Evolutionary conservation across 2,888 invertebrate genomes (phyloP), one percentile per base, ranked within the genome.

Genomic region (Hirtodrosophila alboralis): DNA sequence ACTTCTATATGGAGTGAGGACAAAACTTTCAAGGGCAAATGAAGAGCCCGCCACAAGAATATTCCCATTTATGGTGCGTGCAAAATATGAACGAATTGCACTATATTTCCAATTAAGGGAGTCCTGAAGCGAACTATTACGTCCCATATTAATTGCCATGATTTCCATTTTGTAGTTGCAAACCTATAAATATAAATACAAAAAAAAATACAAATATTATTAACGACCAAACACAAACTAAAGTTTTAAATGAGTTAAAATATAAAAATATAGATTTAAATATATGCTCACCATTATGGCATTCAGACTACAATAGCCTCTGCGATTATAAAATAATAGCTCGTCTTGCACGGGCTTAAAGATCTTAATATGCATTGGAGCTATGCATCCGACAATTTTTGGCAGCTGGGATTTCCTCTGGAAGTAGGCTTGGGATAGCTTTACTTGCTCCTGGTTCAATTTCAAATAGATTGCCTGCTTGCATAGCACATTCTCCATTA

Each of bases 131-230:
- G 30, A 30, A 8, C 13, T 30, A 6, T 30, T 30, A 38, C 38
- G 14, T 0, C 38, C 21, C 2, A 4, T 12, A 13, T 51, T 26
- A 9, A 49, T 6, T 0, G 41, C 41, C 41, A 41, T 7, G 12
- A 51, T 27, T 18, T 41, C 26, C 18, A 13, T 33, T 6, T 51
- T 41, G 12, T 8, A 18, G 8, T 41, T 51, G 26, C 33, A 10
- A 7, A 52, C 3, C 41, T 41, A 10, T n/a, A 14, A 13, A 5
- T 2, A 23, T 0, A 3, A 14, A 12, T 38, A 9, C n/a, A n/a
- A n/a, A n/a, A n/a, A n/a, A n/a, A n/a, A n/a, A n/a, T n/a, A n/a
- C n/a, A n/a, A n/a, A n/a, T n/a, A n/a, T n/a, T n/a, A n/a, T n/a
- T n/a, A n/a, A n/a, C n/a, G n/a, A n/a, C n/a, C n/a, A n/a, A n/a